Conservation (phyloP, 1,140 invertebrate genomes). For the Drosophila sulfurigaster region DNA sequence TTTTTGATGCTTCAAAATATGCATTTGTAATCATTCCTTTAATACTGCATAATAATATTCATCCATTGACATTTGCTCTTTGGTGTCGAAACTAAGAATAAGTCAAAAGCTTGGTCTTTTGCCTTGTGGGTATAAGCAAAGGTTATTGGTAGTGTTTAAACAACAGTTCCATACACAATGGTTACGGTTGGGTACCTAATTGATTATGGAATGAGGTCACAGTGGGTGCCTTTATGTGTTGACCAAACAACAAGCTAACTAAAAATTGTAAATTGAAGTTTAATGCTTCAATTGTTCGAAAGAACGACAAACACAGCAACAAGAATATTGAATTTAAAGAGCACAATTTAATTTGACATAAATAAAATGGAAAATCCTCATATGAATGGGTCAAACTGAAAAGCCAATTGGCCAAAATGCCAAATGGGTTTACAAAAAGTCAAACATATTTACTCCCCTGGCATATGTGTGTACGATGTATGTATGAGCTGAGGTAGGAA, state of each 20-base stretch:
- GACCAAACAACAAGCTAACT: conserved; percentile 21
- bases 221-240: background rate
- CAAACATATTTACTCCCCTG: conserved; percentile 15
- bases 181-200: conserved; percentile 6
- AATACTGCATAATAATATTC: too few species aligned
- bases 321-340: conserved; percentile 10
- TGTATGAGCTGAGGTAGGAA: background rate
- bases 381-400: conserved; percentile 12
- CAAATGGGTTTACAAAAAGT: conserved; percentile 55
- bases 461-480: background rate
- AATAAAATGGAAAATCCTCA: background rate
- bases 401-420: conserved; percentile 36
- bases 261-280: conserved; percentile 6
- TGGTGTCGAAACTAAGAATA: background rate
- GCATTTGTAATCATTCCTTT: too few species aligned
- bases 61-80: background rate
- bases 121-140: too few species aligned
- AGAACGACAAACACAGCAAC: background rate
- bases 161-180: background rate
- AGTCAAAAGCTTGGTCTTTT: background rate
- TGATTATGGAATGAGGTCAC: conserved; percentile 36
- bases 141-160: background rate
- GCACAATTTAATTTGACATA: conserved; percentile 20
- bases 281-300: background rate
- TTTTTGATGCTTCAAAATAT: too few species aligned